Percentiles rank a stretch among this genome's conserved stretches.
Evolutionary conservation across 2,113 vertebrate genomes (phyloP).

Genomic region (Himantopus leucocephalus): DNA sequence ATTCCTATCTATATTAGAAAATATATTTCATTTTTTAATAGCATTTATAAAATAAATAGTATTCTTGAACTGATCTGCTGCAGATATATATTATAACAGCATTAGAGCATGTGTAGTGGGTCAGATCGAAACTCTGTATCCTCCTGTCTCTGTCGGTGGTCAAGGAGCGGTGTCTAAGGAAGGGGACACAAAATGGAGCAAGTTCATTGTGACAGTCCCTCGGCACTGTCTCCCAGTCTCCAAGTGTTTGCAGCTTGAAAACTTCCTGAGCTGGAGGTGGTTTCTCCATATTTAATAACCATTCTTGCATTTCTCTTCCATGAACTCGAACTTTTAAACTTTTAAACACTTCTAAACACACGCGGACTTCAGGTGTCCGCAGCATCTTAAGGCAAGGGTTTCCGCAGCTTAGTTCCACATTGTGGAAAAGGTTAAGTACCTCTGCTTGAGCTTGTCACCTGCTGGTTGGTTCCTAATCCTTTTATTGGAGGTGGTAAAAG

Average conservation of each 20-base stretch:
- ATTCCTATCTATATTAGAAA: background rate
- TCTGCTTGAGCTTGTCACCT: background rate
- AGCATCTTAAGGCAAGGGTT: background rate
- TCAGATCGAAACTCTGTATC: rapidly evolving
- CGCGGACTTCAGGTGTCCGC: rapidly evolving
- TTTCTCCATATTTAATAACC: background rate
- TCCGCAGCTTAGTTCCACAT: background rate
- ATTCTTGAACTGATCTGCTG: background rate
- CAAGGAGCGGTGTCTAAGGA: background rate
- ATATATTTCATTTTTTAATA: background rate
- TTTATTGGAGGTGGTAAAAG: conserved; percentile 26
- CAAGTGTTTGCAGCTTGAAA: background rate
- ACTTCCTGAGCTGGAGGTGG: background rate
- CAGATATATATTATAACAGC: background rate
- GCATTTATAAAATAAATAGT: background rate
- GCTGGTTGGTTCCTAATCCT: conserved; percentile 1
- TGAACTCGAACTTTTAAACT: background rate
- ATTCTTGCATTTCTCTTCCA: background rate
- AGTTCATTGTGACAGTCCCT: background rate
- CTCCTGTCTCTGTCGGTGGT: background rate
- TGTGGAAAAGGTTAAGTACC: background rate
- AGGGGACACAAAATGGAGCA: background rate
- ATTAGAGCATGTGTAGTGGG: background rate
- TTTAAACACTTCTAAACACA: background rate
- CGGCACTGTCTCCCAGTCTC: background rate